Evolutionary conservation across 2,113 vertebrate genomes (phyloP).

Genomic region (Charina bottae): DNA sequence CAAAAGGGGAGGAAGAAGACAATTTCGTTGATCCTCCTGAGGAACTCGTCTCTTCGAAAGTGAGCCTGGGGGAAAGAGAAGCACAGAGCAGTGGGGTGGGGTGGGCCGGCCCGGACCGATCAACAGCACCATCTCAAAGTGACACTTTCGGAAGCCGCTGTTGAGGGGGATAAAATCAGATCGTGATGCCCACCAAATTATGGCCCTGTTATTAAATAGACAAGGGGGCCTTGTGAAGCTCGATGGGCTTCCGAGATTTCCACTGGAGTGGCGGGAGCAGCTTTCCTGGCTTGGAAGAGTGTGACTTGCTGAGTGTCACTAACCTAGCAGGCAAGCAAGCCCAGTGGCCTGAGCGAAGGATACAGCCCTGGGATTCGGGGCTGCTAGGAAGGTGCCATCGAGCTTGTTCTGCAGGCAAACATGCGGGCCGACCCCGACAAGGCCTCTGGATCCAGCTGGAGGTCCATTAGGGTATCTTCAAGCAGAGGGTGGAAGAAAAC

Average conservation of each 20-base stretch:
- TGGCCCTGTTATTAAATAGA: no score
- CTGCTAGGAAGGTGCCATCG: background rate
- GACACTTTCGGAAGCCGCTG: accelerated
- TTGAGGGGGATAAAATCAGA: background rate
- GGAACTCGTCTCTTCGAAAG: constrained; percentile 93
- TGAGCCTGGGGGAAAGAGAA: constrained; percentile 80
- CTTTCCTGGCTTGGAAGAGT: background rate
- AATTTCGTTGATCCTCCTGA: constrained; percentile 95
- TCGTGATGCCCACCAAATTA: background rate
- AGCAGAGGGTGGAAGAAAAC: accelerated
- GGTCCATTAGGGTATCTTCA: background rate
- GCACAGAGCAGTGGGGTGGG: accelerated
- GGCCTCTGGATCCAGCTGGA: background rate
- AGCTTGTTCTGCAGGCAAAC: no score
- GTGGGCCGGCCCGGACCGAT: background rate
- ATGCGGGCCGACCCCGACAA: background rate
- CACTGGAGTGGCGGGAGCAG: background rate
- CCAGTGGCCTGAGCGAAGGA: background rate
- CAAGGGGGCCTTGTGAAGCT: background rate
- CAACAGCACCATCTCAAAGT: accelerated
- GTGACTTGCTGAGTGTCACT: no score
- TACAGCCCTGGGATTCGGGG: background rate
- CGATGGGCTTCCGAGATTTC: background rate
- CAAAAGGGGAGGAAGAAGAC: constrained; percentile 97
- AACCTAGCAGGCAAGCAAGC: no score